Evolutionary conservation across 2,113 vertebrate species (phyloP).

Genomic region (Tragelaphus scriptus): DNA sequence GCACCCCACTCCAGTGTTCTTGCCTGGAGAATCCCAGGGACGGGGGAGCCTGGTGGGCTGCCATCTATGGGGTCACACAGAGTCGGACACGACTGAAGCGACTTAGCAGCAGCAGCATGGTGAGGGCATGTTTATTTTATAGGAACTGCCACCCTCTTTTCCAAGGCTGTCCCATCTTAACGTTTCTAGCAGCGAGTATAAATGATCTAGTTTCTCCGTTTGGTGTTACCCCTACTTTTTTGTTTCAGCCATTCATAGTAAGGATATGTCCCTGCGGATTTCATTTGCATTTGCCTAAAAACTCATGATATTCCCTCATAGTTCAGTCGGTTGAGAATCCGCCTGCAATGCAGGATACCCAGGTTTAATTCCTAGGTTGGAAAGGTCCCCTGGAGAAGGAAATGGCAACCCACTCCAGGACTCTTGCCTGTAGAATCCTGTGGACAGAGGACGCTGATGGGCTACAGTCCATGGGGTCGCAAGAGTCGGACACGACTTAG

Average conservation of each 20-base stretch:
- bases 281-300: background rate
- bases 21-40: too few relatives aligned
- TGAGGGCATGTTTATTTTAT: background rate
- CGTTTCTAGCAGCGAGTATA: too few relatives aligned
- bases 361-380: background rate
- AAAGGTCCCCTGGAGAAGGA: background rate
- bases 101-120: too few relatives aligned
- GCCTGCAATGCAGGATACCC: background rate
- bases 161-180: background rate
- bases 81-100: too few relatives aligned
- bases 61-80: too few relatives aligned
- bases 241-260: background rate
- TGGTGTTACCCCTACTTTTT: background rate
- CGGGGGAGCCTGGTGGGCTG: too few relatives aligned
- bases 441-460: background rate
- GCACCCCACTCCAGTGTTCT: too few relatives aligned
- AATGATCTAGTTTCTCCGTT: background rate
- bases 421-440: background rate
- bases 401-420: background rate
- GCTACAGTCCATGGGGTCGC: rapidly evolving
- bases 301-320: background rate
- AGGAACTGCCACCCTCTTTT: background rate
- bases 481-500: background rate
- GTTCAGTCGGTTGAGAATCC: rapidly evolving
- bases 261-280: background rate